phyloP scores from a whole-genome alignment of 1,140 invertebrate genomes.

The Contarinia nasturtii region DNA sequence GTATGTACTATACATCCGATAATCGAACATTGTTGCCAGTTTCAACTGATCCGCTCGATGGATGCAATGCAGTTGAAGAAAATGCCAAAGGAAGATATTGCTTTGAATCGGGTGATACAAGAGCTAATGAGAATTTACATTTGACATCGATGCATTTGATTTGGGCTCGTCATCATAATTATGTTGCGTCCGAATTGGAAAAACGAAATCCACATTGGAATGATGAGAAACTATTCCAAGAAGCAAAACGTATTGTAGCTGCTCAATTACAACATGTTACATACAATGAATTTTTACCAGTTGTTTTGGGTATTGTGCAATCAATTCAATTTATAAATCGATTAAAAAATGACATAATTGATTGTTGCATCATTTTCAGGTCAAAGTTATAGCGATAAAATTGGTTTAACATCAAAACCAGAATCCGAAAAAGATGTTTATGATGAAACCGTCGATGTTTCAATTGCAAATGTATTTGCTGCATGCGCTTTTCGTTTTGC shows the following conservation, averaged over 20 bases:
- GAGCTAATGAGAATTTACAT: conserved; percentile 64
- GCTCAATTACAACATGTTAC: conserved; percentile 76
- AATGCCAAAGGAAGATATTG: conserved; percentile 49
- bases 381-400: conserved; percentile 28
- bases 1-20: conserved; percentile 40
- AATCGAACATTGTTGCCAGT: conserved; percentile 44
- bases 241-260: conserved; percentile 54
- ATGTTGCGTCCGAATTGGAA: conserved; percentile 39
- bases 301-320: conserved; percentile 43
- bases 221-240: conserved; percentile 64
- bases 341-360: background rate
- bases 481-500: conserved; percentile 81
- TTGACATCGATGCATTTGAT: conserved; percentile 66
- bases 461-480: conserved; percentile 80
- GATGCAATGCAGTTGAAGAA: conserved; percentile 50
- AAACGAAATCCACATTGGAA: conserved; percentile 62
- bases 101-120: conserved; percentile 54
- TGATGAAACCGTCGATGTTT: conserved; percentile 50
- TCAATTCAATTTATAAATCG: background rate
- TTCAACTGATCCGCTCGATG: conserved; percentile 48
- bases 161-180: conserved; percentile 71
- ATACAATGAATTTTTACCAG: conserved; percentile 72
- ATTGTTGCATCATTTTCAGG: conserved; percentile 22
- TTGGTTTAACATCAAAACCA: conserved; percentile 36
- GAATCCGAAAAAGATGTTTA: conserved; percentile 45